phyloP scores from a whole-genome alignment of 1,140 invertebrate genomes.

The Papilio polyxenes region DNA sequence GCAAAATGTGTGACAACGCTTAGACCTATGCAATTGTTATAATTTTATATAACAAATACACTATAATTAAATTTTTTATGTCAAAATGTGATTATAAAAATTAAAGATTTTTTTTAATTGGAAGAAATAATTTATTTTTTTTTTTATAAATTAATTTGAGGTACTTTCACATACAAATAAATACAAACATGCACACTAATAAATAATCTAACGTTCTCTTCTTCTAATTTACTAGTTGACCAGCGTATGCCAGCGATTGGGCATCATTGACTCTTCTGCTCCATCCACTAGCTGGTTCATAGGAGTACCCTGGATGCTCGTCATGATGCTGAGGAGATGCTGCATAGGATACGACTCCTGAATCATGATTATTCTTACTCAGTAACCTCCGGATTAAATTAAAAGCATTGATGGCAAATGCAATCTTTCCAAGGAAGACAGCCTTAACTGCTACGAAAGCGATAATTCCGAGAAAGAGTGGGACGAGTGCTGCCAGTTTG shows the following conservation, averaged over 20 bases:
- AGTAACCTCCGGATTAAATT: slow-evolving; percentile 87
- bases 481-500: slow-evolving; percentile 89
- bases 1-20: slow-evolving; percentile 40
- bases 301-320: slow-evolving; percentile 71
- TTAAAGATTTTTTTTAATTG: neutral
- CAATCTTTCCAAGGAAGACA: slow-evolving; percentile 89
- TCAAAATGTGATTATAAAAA: neutral
- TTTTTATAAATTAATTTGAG: slow-evolving; percentile 64
- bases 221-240: slow-evolving; percentile 69
- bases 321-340: slow-evolving; percentile 61
- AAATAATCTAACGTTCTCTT: slow-evolving; percentile 49
- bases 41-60: neutral
- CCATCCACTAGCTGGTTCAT: slow-evolving; percentile 79
- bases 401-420: slow-evolving; percentile 86
- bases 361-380: slow-evolving; percentile 64
- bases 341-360: slow-evolving; percentile 51
- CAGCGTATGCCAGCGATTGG: slow-evolving; percentile 84
- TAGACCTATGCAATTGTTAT: slow-evolving; percentile 11
- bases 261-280: slow-evolving; percentile 81
- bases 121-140: slow-evolving; percentile 45
- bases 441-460: slow-evolving; percentile 91
- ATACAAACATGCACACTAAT: slow-evolving; percentile 53
- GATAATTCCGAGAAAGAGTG: slow-evolving; percentile 87
- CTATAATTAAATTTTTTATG: neutral
- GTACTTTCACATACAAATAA: slow-evolving; percentile 64